Percentiles rank a stretch among this genome's conserved stretches.
Evolutionary conservation across 2,797 vertebrate genomes (phyloP).

Genomic region (Rhinogobio ventralis): DNA sequence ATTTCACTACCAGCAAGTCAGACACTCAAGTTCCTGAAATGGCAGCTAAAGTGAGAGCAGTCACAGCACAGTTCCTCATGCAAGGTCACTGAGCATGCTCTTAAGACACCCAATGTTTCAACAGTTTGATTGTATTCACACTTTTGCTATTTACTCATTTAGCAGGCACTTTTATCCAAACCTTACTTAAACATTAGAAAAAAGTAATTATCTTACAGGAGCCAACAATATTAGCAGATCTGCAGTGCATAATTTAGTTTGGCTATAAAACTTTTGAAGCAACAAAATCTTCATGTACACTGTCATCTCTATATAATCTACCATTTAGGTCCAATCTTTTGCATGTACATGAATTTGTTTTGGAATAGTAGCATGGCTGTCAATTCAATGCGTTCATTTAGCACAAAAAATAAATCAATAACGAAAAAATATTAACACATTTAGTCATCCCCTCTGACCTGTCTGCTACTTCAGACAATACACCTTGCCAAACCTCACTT

Average conservation of each 20-base stretch:
- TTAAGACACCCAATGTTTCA: not conserved
- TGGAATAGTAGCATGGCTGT: not conserved
- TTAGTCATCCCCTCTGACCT: not conserved
- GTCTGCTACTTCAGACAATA: not conserved
- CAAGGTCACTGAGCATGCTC: not conserved
- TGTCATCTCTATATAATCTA: not conserved
- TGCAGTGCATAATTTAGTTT: not conserved
- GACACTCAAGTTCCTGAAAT: conserved; percentile 59
- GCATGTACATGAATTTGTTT: not conserved
- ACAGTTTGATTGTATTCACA: not conserved
- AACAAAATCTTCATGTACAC: not conserved
- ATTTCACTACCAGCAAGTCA: conserved; percentile 45
- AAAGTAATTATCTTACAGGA: not conserved
- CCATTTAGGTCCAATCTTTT: not conserved
- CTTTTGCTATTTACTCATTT: not conserved
- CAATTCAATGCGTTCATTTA: not conserved
- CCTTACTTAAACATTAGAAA: not conserved
- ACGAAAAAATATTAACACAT: not conserved
- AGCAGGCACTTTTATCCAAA: not conserved
- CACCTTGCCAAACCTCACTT: not conserved
- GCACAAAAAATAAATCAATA: not conserved
- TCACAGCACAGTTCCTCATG: conserved; percentile 54
- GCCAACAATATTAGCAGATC: not conserved
- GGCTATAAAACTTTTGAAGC: not conserved
- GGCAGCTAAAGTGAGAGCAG: conserved; percentile 48